Evolutionary conservation across 2,113 vertebrate species (phyloP), one percentile per base, ranked within the genome.

Genomic region (Sceloporus tristichus): DNA sequence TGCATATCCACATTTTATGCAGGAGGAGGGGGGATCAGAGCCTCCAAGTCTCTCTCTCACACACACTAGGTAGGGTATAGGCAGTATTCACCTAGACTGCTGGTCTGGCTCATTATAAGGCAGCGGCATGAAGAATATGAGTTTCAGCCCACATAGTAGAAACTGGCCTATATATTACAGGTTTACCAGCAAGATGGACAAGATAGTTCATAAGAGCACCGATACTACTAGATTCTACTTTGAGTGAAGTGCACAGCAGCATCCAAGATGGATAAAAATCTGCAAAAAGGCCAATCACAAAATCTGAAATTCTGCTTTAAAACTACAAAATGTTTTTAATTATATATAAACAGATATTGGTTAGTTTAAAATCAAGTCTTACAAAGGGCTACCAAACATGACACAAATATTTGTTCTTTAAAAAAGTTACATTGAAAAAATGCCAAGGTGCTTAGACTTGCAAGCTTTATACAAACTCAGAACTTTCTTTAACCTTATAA

Each of bases 261-360:
- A 65, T 59, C 14, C 25, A 40, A 19, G 19, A 7, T 18, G 5
- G 38, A 16, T 3, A 3, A 34, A 1, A 3, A 9, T 54, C 13
- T 29, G 21, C 65, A 19, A 21, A 9, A 29, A 76, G 74, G n/a
- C 54, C 9, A 14, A 59, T 21, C 18, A 71, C 8, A 25, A 74
- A 79, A n/a, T 5, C 10, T 48, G 42, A 76, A 84, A 13, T 0
- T 5, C 66, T 66, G 3, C 29, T 77, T 59, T 86, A 90, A 90
- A 86, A 90, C 21, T 82, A 70, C 79, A 76, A 74, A 29, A 42
- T 75, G 70, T 62, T 88, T 82, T 89, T 86, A 90, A 86, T 90
- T 73, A 83, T 86, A 75, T 71, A 77, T 86, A 82, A 82, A 90
- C 88, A 76, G 75, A 34, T 82, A 29, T 74, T 81, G 84, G 54